Conservation (phyloP, 2,888 invertebrate species). For the Drosophila robusta region DNA sequence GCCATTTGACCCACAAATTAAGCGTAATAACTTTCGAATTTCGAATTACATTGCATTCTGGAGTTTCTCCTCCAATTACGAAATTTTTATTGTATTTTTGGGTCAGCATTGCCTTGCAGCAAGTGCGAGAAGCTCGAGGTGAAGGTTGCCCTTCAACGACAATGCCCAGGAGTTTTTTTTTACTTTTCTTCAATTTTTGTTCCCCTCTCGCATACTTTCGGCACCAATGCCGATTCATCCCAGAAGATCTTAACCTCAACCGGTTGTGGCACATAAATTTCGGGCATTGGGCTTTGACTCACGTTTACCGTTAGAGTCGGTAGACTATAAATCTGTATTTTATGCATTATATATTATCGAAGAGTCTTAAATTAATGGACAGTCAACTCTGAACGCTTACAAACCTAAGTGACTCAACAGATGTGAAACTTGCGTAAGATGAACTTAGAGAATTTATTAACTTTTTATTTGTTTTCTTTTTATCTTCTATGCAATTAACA, state of each 20-base stretch:
- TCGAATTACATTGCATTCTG: constrained; percentile 51
- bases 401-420: constrained; percentile 28
- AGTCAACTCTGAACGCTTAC: constrained; percentile 5
- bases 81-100: constrained; percentile 46
- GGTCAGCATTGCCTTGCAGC: constrained; percentile 31
- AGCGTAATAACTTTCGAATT: constrained; percentile 79
- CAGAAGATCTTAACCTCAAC: constrained; percentile 36
- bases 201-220: constrained; percentile 15
- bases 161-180: constrained; percentile 1
- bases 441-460: background rate
- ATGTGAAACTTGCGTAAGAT: background rate
- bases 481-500: background rate
- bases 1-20: constrained; percentile 78
- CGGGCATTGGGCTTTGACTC: constrained; percentile 53
- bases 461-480: background rate
- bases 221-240: constrained; percentile 39
- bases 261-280: constrained; percentile 53
- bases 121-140: constrained; percentile 46
- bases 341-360: constrained; percentile 41
- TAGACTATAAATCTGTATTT: constrained; percentile 57
- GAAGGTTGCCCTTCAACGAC: constrained; percentile 60
- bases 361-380: constrained; percentile 51
- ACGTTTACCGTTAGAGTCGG: constrained; percentile 62
- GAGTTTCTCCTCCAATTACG: constrained; percentile 56
- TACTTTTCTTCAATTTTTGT: background rate